phyloP scores from a whole-genome alignment of 2,797 vertebrate species.

The Malacoraja senta region DNA sequence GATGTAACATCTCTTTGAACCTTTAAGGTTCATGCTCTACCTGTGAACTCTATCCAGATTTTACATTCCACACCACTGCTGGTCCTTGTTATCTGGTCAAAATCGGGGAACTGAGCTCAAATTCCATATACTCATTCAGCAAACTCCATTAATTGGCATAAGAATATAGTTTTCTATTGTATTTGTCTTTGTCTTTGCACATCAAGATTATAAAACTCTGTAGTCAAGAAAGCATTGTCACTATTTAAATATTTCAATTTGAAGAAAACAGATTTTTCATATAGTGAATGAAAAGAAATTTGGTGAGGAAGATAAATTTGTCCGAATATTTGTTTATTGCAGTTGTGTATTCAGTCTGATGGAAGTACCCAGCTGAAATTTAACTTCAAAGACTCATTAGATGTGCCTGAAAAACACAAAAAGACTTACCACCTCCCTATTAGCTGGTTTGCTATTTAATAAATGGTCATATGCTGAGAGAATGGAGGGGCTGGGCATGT shows the following conservation, averaged over 20 bases:
- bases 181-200: neutral
- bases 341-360: neutral
- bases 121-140: neutral
- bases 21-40: neutral
- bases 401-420: neutral
- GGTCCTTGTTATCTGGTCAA: neutral
- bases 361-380: neutral
- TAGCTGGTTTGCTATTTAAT: constrained; percentile 10
- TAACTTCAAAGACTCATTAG: neutral
- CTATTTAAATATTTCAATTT: neutral
- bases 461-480: no score
- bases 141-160: neutral
- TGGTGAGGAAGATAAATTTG: neutral
- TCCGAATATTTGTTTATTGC: neutral
- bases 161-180: neutral
- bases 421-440: neutral
- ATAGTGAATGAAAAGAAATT: neutral
- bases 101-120: neutral
- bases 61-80: neutral
- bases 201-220: neutral
- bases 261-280: neutral
- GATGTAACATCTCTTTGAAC: neutral
- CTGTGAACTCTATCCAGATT: neutral
- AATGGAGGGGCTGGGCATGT: no score
- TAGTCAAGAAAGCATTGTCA: neutral